Conservation (phyloP, 2,888 invertebrate species). For the Charanyca ferruginea region DNA sequence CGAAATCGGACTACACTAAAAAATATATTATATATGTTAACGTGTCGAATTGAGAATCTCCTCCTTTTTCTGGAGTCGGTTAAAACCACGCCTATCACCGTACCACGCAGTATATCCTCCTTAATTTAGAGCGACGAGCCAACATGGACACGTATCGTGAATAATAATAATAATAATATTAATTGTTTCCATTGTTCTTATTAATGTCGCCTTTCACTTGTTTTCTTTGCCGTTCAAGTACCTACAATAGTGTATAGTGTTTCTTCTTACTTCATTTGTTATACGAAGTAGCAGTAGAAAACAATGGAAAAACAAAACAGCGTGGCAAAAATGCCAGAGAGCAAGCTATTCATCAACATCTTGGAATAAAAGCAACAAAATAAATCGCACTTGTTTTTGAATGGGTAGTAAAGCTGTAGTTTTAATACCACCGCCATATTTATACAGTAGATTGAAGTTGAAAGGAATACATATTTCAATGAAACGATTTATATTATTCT, state of each 20-base stretch:
- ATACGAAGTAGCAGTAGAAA: background rate
- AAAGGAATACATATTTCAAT: slow-evolving; percentile 29
- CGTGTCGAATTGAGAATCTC: too few species aligned
- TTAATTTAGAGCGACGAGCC: background rate
- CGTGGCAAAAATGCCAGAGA: background rate
- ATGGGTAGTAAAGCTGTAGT: slow-evolving; percentile 3
- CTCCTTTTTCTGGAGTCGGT: too few species aligned
- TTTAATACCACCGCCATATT: slow-evolving; percentile 4
- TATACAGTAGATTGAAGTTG: slow-evolving; percentile 25
- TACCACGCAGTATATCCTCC: too few species aligned
- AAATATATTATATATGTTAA: too few species aligned
- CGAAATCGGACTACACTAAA: too few species aligned
- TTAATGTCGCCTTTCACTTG: slow-evolving; percentile 16
- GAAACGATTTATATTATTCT: slow-evolving; percentile 33
- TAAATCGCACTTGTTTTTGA: background rate
- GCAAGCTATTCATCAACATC: background rate
- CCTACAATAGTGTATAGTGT: too few species aligned
- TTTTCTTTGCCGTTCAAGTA: slow-evolving; percentile 15
- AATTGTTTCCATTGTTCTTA: slow-evolving; percentile 29
- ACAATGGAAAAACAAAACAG: background rate
- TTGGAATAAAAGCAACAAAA: background rate
- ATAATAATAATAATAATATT: too few species aligned
- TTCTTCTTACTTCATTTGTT: slow-evolving; percentile 13
- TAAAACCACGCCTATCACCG: too few species aligned
- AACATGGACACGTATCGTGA: slow-evolving; percentile 21